phyloP scores from a whole-genome alignment of 2,113 vertebrate genomes.

The Muntiacus reevesi region DNA sequence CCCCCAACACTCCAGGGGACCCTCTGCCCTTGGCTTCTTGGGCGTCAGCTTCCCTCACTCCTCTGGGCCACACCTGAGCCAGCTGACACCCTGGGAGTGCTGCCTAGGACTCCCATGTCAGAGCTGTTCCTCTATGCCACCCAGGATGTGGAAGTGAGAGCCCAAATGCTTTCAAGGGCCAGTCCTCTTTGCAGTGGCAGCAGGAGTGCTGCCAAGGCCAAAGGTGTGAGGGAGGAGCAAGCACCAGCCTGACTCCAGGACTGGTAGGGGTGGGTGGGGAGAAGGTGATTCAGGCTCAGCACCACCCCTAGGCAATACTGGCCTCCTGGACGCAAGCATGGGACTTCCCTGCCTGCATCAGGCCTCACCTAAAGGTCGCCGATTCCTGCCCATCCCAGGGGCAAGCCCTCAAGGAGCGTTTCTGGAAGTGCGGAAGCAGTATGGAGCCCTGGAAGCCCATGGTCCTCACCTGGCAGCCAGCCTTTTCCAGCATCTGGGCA shows the following conservation, averaged over 20 bases:
- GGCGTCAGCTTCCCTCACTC: not conserved
- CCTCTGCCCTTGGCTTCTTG: not conserved
- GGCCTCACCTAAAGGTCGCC: not conserved
- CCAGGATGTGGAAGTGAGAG: not conserved
- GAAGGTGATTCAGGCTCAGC: not conserved
- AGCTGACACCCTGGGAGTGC: not conserved
- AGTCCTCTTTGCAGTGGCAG: not conserved
- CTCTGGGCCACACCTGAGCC: not conserved
- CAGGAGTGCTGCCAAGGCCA: not conserved
- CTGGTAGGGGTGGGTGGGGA: not conserved
- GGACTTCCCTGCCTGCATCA: not conserved
- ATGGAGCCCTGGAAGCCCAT: not conserved
- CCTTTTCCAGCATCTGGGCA: constrained; percentile 96
- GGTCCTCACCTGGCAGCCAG: constrained; percentile 94
- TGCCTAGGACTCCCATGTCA: not conserved
- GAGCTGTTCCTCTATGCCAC: not conserved
- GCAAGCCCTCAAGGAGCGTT: not conserved
- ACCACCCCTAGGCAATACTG: not conserved
- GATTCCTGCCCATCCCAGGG: not conserved
- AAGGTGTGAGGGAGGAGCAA: not conserved
- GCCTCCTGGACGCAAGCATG: not conserved
- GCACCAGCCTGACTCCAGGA: not conserved
- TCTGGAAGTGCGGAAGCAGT: not conserved
- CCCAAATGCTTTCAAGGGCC: not conserved
- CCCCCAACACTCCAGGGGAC: not conserved